Evolutionary conservation across 2,797 vertebrate genomes (phyloP).

Genomic region (Hydrolagus colliei): DNA sequence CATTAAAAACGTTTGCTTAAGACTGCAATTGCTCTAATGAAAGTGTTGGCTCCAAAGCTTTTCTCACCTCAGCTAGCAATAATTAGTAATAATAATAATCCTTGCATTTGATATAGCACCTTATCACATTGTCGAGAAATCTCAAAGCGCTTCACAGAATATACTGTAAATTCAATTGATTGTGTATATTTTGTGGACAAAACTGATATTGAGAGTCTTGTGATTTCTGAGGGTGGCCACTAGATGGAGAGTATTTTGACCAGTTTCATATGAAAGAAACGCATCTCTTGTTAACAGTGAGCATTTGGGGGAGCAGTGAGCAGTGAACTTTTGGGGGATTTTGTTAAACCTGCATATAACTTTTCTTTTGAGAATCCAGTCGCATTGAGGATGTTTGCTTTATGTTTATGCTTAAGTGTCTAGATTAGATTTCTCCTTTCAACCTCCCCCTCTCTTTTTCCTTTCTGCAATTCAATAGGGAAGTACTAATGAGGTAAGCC

Average conservation of each 20-base stretch:
- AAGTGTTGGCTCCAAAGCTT: no score
- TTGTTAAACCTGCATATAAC: background rate
- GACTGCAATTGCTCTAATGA: no score
- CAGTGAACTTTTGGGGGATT: background rate
- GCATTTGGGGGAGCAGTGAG: background rate
- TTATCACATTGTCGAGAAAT: no score
- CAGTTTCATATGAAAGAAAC: background rate
- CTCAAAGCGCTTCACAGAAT: no score
- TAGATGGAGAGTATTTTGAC: background rate
- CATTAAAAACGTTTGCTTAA: no score
- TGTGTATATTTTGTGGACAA: no score
- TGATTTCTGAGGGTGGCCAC: no score
- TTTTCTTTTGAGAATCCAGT: background rate
- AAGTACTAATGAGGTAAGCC: conserved; percentile 94
- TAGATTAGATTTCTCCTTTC: conserved; percentile 21
- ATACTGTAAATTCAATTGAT: no score
- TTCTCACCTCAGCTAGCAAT: no score
- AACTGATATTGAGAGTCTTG: no score
- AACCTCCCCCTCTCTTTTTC: conserved; percentile 35
- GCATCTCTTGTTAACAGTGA: background rate
- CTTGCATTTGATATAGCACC: no score
- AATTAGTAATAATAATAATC: no score
- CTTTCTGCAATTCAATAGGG: conserved; percentile 69
- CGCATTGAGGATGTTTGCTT: background rate
- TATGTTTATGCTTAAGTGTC: background rate